phyloP scores from a whole-genome alignment of 2,888 invertebrate genomes.

The Drosophila mulleri region DNA sequence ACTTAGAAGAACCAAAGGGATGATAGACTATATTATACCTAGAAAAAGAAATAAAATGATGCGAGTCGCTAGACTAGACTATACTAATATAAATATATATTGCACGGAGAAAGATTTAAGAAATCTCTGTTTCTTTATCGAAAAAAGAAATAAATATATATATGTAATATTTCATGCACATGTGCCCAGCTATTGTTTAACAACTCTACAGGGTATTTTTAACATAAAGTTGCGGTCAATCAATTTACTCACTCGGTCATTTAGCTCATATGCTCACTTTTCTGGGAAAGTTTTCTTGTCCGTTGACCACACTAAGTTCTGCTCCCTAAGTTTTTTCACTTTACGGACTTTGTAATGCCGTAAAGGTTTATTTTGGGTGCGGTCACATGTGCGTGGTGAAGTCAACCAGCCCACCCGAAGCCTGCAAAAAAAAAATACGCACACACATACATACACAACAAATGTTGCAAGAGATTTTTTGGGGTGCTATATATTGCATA shows the following conservation, averaged over 20 bases:
- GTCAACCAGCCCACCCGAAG: conserved; percentile 13
- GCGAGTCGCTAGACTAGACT: too few species aligned
- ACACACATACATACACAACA: conserved; percentile 13
- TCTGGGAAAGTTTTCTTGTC: conserved; percentile 34
- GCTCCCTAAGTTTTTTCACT: conserved; percentile 22
- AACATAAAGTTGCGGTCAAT: conserved; percentile 19
- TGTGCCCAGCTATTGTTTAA: background rate
- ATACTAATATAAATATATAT: too few species aligned
- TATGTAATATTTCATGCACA: background rate
- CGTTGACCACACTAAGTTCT: conserved; percentile 22
- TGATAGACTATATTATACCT: background rate
- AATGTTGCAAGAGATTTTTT: conserved; percentile 47
- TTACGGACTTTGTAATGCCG: conserved; percentile 22
- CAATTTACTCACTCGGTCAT: conserved; percentile 37
- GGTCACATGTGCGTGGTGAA: conserved; percentile 44
- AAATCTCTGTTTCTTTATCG: too few species aligned
- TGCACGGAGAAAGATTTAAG: too few species aligned
- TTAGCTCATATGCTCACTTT: conserved; percentile 30
- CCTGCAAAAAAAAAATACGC: conserved; percentile 12
- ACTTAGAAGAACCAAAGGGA: background rate
- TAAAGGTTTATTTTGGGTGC: conserved; percentile 48
- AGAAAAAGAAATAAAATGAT: background rate
- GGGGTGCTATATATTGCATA: conserved; percentile 21
- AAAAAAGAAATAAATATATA: too few species aligned
- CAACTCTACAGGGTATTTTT: conserved; percentile 3